Evolutionary conservation across 2,888 invertebrate species (phyloP), one percentile per base, ranked within the genome.

Genomic region (Xanthia icteritia): DNA sequence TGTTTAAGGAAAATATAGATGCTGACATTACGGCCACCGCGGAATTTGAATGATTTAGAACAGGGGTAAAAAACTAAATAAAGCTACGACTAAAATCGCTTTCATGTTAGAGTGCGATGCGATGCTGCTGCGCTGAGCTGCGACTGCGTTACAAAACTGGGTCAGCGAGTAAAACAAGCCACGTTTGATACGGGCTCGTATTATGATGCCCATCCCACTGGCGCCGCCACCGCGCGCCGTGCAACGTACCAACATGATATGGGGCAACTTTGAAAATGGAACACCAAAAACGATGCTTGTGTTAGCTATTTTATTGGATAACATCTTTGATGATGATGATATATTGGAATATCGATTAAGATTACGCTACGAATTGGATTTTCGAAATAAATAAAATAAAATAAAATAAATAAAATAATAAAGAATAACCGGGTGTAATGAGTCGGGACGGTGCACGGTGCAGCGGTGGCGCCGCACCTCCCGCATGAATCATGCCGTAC

Each of bases 401-500:
- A n/a, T n/a, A n/a, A n/a, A n/a, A n/a, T n/a, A n/a, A n/a, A n/a
- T n/a, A n/a, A n/a, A n/a, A n/a, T n/a, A n/a, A n/a, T n/a, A n/a
- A n/a, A n/a, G 75, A 84, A 68, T 58, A 79, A 42, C 65, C 60
- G 76, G 68, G 79, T 82, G 67, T 81, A 73, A 81, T 73, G 76
- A 83, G 85, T 82, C 81, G 82, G 82, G 78, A 71, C 81, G 82
- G 31, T 31, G 31, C 31, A 31, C 31, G 31, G 31, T 31, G 31
- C 31, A 31, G 31, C 31, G 31, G 81, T 83, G 82, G 79, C 82
- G 86, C 72, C 84, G 79, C 80, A 84, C 81, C 82, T 83, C 79
- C 77, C 76, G 91, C 91, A 92, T 96, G 95, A 96, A 92, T 96
- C 96, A 96, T 92, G 89, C 87, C 90, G 92, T 92, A 91, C 91